A percentile compares a stretch with the other conserved stretches of the same genome.
These are phyloP conservation scores for Xestia rhomboidea DNA, from an alignment of 2,888 invertebrate genomes.

Conservation along the genomic window DNA sequence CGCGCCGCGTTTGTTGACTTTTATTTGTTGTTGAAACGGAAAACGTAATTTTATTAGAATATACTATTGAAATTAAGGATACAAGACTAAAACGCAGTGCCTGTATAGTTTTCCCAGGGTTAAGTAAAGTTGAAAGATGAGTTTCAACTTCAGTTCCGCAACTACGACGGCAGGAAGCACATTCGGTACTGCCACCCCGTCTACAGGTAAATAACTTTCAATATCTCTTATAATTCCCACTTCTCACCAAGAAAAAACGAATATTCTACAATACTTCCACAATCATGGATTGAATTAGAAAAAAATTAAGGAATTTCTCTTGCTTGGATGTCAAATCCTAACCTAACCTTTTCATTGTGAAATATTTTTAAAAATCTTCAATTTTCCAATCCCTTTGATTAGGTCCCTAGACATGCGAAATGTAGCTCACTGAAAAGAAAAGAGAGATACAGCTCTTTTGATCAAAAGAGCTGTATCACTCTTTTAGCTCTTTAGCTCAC, in stretches of 20 bases:
- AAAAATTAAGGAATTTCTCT: not conserved
- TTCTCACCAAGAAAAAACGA: conserved; percentile 7
- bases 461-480: too few relatives aligned
- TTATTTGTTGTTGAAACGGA: conserved; percentile 65
- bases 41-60: conserved; percentile 41
- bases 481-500: too few relatives aligned
- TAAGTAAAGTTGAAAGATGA: conserved; percentile 73
- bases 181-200: conserved; percentile 81
- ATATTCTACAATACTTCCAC: not conserved
- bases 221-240: not conserved
- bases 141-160: conserved; percentile 79
- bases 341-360: conserved; percentile 51
- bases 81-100: conserved; percentile 12
- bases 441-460: too few relatives aligned
- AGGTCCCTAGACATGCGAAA: too few relatives aligned
- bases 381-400: not conserved
- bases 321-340: conserved; percentile 25
- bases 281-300: not conserved
- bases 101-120: conserved; percentile 14
- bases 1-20: conserved; percentile 63
- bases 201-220: conserved; percentile 75
- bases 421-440: too few relatives aligned
- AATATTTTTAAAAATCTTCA: not conserved
- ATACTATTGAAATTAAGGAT: conserved; percentile 18
- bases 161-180: conserved; percentile 80